Evolutionary conservation across 2,113 vertebrate genomes (phyloP).

Genomic region (Chelonoidis abingdonii): DNA sequence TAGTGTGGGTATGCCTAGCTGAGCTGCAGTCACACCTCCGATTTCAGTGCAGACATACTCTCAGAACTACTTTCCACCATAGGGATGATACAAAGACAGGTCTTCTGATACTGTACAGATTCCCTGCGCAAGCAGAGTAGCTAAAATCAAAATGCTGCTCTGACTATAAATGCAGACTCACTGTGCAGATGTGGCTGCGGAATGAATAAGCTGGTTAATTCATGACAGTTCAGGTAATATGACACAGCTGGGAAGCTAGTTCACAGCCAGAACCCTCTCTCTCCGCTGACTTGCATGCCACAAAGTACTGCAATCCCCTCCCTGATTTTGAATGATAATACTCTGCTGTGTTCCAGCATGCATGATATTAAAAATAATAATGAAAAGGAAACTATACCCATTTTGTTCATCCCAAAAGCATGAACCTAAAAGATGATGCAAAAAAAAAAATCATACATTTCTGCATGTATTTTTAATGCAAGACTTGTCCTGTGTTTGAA

Average conservation of each 20-base stretch:
- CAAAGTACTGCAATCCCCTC: neutral
- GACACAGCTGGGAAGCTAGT: neutral
- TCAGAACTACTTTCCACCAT: conserved; percentile 29
- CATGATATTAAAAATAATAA: neutral
- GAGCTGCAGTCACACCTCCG: too few species aligned
- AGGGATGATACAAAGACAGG: neutral
- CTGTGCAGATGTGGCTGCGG: rapidly evolving
- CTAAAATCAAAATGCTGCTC: neutral
- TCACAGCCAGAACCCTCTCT: neutral
- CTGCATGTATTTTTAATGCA: neutral
- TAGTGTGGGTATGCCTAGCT: too few species aligned
- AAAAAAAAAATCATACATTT: neutral
- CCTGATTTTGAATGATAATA: neutral
- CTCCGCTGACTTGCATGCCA: rapidly evolving
- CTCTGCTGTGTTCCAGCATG: neutral
- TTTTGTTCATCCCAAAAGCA: neutral
- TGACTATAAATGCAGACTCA: neutral
- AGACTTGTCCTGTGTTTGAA: neutral
- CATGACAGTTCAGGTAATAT: neutral
- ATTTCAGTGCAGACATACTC: neutral
- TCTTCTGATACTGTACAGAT: neutral
- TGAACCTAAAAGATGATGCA: rapidly evolving
- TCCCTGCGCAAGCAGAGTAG: neutral
- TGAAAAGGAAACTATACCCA: neutral
- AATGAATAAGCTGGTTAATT: rapidly evolving